These are phyloP conservation scores for Gallinago media DNA, from an alignment of 2,113 vertebrate species.

Conservation along the genomic window DNA sequence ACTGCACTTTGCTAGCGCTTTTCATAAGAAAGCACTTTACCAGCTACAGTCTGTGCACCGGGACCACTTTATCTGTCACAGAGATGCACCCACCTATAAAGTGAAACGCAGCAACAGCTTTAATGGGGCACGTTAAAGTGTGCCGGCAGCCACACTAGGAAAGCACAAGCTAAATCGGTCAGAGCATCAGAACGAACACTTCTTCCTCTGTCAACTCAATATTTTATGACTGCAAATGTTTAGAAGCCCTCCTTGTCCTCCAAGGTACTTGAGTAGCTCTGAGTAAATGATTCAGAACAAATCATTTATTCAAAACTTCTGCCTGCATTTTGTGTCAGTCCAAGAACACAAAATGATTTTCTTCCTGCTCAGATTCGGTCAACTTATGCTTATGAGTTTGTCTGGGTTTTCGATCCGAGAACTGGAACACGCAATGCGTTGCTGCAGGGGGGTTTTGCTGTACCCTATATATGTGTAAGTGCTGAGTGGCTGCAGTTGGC, in stretches of 20 bases:
- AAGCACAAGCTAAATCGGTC: background rate
- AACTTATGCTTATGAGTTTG: background rate
- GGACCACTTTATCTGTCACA: background rate
- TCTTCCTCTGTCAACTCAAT: background rate
- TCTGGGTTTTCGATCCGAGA: background rate
- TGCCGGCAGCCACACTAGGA: background rate
- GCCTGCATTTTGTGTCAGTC: slow-evolving; percentile 15
- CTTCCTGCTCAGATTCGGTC: background rate
- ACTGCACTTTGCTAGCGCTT: background rate
- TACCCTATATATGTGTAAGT: too few relatives aligned
- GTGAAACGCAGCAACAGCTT: background rate
- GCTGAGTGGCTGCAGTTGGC: too few relatives aligned
- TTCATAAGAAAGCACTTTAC: background rate
- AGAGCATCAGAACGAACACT: background rate
- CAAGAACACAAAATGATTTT: background rate
- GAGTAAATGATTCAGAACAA: slow-evolving; percentile 52
- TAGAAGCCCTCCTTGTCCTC: background rate
- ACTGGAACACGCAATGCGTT: background rate
- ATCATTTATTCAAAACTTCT: slow-evolving; percentile 60
- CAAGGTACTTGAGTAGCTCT: background rate
- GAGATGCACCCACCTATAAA: background rate
- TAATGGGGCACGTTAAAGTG: background rate
- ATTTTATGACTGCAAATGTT: slow-evolving; percentile 40
- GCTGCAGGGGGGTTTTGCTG: too few relatives aligned
- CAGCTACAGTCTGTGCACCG: background rate